Conservation (phyloP, 2,797 vertebrate genomes). For the Chrysocyon brachyurus region DNA sequence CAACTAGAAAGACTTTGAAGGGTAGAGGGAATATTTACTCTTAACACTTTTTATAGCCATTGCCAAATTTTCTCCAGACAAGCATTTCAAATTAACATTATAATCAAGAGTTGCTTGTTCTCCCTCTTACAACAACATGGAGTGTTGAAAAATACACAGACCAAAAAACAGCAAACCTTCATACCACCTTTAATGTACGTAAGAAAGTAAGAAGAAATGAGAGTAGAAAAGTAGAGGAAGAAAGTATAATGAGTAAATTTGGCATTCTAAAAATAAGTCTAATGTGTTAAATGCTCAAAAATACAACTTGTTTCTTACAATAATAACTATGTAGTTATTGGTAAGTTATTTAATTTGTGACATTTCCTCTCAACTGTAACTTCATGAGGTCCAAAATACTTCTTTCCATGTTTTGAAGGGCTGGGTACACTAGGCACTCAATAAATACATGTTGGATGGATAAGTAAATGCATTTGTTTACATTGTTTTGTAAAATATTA, state of each 20-base stretch:
- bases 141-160: background rate
- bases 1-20: background rate
- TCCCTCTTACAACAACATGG: background rate
- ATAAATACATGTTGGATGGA: background rate
- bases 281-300: background rate
- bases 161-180: background rate
- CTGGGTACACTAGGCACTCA: background rate
- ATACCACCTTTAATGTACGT: background rate
- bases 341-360: background rate
- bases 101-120: background rate
- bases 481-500: background rate
- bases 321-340: background rate
- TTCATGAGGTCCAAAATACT: background rate
- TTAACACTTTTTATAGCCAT: background rate
- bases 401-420: background rate
- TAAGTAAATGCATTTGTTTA: background rate
- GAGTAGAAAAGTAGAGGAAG: background rate
- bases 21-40: background rate
- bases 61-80: background rate
- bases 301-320: background rate
- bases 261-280: background rate
- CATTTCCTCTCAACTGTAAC: background rate
- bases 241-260: background rate
- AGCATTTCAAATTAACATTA: background rate
- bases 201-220: background rate